phyloP scores from a whole-genome alignment of 2,797 vertebrate genomes.

The Poeciliopsis infans region DNA sequence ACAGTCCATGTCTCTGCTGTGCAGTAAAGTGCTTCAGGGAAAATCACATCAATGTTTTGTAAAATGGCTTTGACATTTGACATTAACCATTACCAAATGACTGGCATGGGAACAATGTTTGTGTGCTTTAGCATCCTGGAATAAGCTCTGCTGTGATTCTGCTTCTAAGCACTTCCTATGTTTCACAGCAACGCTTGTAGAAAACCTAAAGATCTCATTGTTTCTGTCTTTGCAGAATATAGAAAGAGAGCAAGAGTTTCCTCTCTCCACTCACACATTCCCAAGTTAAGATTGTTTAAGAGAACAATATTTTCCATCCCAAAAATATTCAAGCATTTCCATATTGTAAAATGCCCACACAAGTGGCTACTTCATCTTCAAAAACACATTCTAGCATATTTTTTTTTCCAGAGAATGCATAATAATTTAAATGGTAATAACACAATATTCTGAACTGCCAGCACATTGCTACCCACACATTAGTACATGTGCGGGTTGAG shows the following conservation, averaged over 20 bases:
- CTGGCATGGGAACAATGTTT: slow-evolving; percentile 49
- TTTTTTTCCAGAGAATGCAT: slow-evolving; percentile 19
- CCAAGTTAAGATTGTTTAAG: background rate
- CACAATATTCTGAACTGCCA: slow-evolving; percentile 20
- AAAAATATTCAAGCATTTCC: background rate
- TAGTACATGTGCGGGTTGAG: slow-evolving; percentile 24
- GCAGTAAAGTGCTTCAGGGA: slow-evolving; percentile 13
- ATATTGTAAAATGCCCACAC: slow-evolving; percentile 3
- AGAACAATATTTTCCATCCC: slow-evolving; percentile 2
- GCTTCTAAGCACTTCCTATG: slow-evolving; percentile 14
- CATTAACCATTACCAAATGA: slow-evolving; percentile 49
- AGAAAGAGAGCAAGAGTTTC: slow-evolving; percentile 15
- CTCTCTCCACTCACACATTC: slow-evolving; percentile 17
- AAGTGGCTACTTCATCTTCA: slow-evolving; percentile 12
- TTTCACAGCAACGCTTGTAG: slow-evolving; percentile 26
- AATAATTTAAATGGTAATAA: slow-evolving; percentile 37
- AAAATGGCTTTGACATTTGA: slow-evolving; percentile 49
- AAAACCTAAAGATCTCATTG: slow-evolving; percentile 45
- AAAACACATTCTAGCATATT: background rate
- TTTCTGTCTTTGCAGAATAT: slow-evolving; percentile 18
- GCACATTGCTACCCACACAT: slow-evolving; percentile 27
- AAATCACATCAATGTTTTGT: slow-evolving; percentile 24
- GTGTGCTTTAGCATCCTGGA: slow-evolving; percentile 31
- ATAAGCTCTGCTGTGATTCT: slow-evolving; percentile 28
- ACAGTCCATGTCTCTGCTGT: background rate